Percentiles rank a stretch among this genome's conserved stretches.
These are phyloP conservation scores for Danaus melanippus DNA, from an alignment of 1,140 invertebrate species.

Conservation along the genomic window DNA sequence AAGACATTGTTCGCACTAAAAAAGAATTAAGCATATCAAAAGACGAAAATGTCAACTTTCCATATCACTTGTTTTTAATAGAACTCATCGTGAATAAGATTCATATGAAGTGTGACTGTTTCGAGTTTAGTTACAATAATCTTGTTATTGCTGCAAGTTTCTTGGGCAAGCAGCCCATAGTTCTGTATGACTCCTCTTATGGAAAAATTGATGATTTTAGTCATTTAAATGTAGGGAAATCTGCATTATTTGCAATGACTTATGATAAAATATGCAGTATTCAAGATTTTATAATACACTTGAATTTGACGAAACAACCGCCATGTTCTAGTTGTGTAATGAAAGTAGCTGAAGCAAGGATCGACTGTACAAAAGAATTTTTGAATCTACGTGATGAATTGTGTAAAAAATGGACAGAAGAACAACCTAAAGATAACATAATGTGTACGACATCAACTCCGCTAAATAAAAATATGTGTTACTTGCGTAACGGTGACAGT, in stretches of 20 bases:
- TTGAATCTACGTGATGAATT: slow-evolving; percentile 44
- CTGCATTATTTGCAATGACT: slow-evolving; percentile 60
- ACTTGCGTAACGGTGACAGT: slow-evolving; percentile 43
- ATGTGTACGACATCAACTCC: slow-evolving; percentile 57
- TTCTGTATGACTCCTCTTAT: slow-evolving; percentile 51
- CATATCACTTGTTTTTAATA: slow-evolving; percentile 58
- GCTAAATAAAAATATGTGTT: slow-evolving; percentile 52
- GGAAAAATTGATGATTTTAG: slow-evolving; percentile 49
- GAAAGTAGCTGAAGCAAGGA: slow-evolving; percentile 50
- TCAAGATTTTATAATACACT: slow-evolving; percentile 44
- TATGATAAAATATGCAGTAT: slow-evolving; percentile 62
- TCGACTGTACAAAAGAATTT: slow-evolving; percentile 54
- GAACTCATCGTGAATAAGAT: slow-evolving; percentile 63
- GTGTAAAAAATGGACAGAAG: slow-evolving; percentile 49
- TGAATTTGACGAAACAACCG: slow-evolving; percentile 51
- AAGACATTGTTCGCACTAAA: slow-evolving; percentile 49
- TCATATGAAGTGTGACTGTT: slow-evolving; percentile 65
- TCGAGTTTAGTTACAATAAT: slow-evolving; percentile 53
- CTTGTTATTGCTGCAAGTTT: slow-evolving; percentile 52
- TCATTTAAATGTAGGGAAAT: slow-evolving; percentile 57
- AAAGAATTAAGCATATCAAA: slow-evolving; percentile 27
- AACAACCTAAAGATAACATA: slow-evolving; percentile 55
- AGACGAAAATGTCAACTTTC: slow-evolving; percentile 50
- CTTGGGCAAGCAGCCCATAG: slow-evolving; percentile 54
- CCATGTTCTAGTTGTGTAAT: slow-evolving; percentile 53